A percentile compares a stretch with the other conserved stretches of the same genome.
Evolutionary conservation across 2,113 vertebrate genomes (phyloP).

Genomic region (Platysteira castanea): DNA sequence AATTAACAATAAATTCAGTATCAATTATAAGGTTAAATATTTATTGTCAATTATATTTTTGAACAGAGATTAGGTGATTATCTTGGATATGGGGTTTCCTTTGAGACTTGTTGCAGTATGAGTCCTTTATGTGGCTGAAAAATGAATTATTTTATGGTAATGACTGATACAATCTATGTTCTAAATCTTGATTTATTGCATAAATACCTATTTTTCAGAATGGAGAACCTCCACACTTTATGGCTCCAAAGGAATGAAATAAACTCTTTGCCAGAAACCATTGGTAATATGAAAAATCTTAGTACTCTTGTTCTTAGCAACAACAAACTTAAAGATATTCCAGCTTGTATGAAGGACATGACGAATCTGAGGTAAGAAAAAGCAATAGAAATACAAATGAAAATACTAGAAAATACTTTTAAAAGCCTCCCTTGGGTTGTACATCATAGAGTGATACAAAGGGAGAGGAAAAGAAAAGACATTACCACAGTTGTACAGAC

Average conservation of each 20-base stretch:
- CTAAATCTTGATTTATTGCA: not conserved
- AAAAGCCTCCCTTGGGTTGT: not conserved
- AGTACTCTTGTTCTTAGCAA: constrained; percentile 90
- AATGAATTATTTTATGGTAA: not conserved
- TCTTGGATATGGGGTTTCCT: not conserved
- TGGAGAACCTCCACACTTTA: constrained; percentile 87
- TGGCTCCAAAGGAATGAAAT: constrained; percentile 94
- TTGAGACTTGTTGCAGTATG: not conserved
- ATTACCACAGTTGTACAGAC: not conserved
- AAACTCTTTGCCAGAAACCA: constrained; percentile 82
- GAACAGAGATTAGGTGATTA: not conserved
- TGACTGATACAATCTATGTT: not conserved
- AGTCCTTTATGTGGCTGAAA: not conserved
- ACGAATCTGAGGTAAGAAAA: constrained; percentile 79
- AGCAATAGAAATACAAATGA: not conserved
- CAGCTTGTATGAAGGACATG: constrained; percentile 86
- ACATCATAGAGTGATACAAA: not conserved
- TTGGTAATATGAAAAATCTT: constrained; percentile 81
- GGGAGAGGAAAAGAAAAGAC: not conserved
- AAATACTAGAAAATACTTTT: not conserved
- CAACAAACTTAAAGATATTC: constrained; percentile 86
- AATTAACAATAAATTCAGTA: not conserved
- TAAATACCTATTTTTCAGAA: constrained; percentile 71
- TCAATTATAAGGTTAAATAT: not conserved
- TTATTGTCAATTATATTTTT: not conserved